phyloP scores from a whole-genome alignment of 2,113 vertebrate species.

The Phaethon lepturus region DNA sequence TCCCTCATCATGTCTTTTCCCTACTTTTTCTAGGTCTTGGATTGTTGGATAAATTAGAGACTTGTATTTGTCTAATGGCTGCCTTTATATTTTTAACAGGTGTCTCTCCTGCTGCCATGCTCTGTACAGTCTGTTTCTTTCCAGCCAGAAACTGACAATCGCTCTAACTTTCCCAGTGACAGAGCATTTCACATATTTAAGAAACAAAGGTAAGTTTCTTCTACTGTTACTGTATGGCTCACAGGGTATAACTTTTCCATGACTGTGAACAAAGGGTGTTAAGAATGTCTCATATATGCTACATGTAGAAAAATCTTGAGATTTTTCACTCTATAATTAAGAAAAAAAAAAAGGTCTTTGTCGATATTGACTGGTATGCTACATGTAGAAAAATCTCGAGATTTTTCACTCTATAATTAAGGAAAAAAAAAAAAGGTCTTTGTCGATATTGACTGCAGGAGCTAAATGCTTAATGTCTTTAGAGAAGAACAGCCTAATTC shows the following conservation, averaged over 20 bases:
- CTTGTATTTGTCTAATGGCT: neutral
- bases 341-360: neutral
- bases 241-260: neutral
- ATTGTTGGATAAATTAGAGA: neutral
- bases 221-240: neutral
- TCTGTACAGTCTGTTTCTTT: constrained; percentile 94
- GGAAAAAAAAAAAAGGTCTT: neutral
- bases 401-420: neutral
- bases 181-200: constrained; percentile 97
- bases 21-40: neutral
- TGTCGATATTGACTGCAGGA: constrained; percentile 18
- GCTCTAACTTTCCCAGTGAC: constrained; percentile 93
- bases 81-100: constrained; percentile 72
- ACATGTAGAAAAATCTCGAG: neutral
- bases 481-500: constrained; percentile 22
- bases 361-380: neutral
- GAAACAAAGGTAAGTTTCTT: constrained; percentile 88
- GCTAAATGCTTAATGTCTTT: constrained; percentile 31
- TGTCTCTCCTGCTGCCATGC: constrained; percentile 82
- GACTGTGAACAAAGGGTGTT: neutral
- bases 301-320: neutral
- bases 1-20: neutral
- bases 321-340: neutral
- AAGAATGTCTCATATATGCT: neutral
- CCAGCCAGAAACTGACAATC: constrained; percentile 96